These are phyloP conservation scores for Mythimna vitellina DNA, from an alignment of 2,888 invertebrate genomes.

Conservation along the genomic window DNA sequence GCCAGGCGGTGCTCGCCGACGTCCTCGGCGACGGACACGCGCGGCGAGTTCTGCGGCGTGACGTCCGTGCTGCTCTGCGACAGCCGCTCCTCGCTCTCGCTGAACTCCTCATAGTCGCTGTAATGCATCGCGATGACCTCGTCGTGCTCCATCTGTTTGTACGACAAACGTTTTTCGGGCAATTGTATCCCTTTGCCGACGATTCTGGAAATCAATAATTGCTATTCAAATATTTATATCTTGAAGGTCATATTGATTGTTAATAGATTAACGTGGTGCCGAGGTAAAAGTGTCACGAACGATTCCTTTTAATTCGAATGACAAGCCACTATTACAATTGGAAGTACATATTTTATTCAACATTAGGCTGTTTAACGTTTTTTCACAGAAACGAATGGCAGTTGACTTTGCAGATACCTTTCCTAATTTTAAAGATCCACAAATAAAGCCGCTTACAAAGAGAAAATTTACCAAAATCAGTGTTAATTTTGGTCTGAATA, in stretches of 20 bases:
- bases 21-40: slow-evolving; percentile 76
- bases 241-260: slow-evolving; percentile 52
- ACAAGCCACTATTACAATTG: slow-evolving; percentile 21
- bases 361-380: slow-evolving; percentile 19
- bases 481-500: slow-evolving; percentile 6
- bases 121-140: slow-evolving; percentile 87
- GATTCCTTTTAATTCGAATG: slow-evolving; percentile 46
- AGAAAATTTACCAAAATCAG: slow-evolving; percentile 11
- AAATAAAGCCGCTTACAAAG: slow-evolving; percentile 4
- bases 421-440: slow-evolving; percentile 16
- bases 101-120: slow-evolving; percentile 84
- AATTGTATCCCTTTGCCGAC: slow-evolving; percentile 81
- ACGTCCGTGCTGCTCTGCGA: slow-evolving; percentile 87
- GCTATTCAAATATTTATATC: slow-evolving; percentile 42
- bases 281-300: slow-evolving; percentile 32
- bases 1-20: slow-evolving; percentile 73
- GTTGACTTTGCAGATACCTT: background rate
- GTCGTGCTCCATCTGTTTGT: slow-evolving; percentile 83
- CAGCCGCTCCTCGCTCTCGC: slow-evolving; percentile 85
- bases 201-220: slow-evolving; percentile 78
- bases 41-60: slow-evolving; percentile 86
- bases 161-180: slow-evolving; percentile 78
- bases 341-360: slow-evolving; percentile 13
- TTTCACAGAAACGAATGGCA: slow-evolving; percentile 7
- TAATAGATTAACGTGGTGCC: slow-evolving; percentile 34